Conservation (phyloP, 1,140 invertebrate genomes). For the Drosophila kanapiae region DNA sequence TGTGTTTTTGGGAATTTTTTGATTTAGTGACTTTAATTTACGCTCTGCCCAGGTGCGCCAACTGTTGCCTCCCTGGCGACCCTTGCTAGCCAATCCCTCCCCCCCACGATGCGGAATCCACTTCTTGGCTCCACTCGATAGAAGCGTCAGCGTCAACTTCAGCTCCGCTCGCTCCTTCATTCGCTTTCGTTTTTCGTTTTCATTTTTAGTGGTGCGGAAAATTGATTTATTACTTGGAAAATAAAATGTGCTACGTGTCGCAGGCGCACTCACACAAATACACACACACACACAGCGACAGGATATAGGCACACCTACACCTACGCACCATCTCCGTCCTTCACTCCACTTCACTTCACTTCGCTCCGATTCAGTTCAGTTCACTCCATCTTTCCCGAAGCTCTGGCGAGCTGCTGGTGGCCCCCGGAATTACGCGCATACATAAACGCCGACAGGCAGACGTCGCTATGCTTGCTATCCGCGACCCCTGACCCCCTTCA, state of each 20-base stretch:
- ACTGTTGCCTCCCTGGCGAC: constrained; percentile 58
- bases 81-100: constrained; percentile 14
- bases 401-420: constrained; percentile 25
- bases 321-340: constrained; percentile 31
- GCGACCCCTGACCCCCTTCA: constrained; percentile 24
- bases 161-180: constrained; percentile 36
- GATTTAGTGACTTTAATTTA: constrained; percentile 85
- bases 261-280: constrained; percentile 57
- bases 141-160: constrained; percentile 73
- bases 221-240: constrained; percentile 85
- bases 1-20: constrained; percentile 73
- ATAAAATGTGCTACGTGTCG: constrained; percentile 84
- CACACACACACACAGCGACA: constrained; percentile 18
- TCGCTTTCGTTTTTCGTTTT: constrained; percentile 77
- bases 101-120: constrained; percentile 18
- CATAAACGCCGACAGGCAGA: constrained; percentile 79
- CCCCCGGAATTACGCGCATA: constrained; percentile 70
- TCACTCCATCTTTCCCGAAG: constrained; percentile 49
- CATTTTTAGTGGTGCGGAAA: constrained; percentile 85
- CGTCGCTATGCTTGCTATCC: constrained; percentile 29
- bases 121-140: constrained; percentile 70
- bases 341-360: constrained; percentile 20
- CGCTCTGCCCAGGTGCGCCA: constrained; percentile 79
- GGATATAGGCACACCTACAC: constrained; percentile 51
- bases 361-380: constrained; percentile 47